Base-by-base conservation (phyloP, 2,888 invertebrate species). In the Stenurella melanura region DNA sequence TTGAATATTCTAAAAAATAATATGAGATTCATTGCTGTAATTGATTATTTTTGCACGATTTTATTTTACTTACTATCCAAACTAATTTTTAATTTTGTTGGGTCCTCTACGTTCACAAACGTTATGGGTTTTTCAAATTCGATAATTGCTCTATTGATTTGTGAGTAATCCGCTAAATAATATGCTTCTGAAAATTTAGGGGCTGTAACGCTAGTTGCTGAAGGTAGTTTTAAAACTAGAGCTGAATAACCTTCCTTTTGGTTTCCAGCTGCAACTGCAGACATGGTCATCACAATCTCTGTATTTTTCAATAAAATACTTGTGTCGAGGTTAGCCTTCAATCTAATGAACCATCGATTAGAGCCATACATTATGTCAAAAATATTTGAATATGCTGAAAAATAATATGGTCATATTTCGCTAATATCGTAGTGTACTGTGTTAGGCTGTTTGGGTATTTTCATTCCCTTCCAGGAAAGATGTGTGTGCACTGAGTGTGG, bases 281-380 rank as follows among this genome's bases (percentile, higher is more conserved):
- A 56, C 11, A 80, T 19, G 11, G 80, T 76, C n/a, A 78, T 11
- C 6, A 80, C 19, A 19, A 80, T 17, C 19, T 80, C 78, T 0
- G 71, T n/a, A 17, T 50, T 75, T 10, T 56, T 34, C 7, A 34
- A 34, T 34, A 34, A 34, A 34, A 34, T 9, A 34, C 30, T 34
- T 34, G 7, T 34, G 9, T 78, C 57, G 26, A 81, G 57, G 12
- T 72, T 66, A 12, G 38, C 56, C 19, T n/a, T 10, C 58, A 81
- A 72, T 1, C 58, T 64, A 11, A 81, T 73, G n/a, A 70, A 56
- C 78, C 79, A 80, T 56, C 63, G 68, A 15, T 50, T 64, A 0
- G 64, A 50, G n/a, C 19, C 42, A n/a, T 60, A 60, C n/a, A 4
- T 19, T 26, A 60, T 42, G 42, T 70, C 69, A 58, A 70, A 60